Conservation (phyloP, 2,113 vertebrate genomes). For the Dipodomys merriami region DNA sequence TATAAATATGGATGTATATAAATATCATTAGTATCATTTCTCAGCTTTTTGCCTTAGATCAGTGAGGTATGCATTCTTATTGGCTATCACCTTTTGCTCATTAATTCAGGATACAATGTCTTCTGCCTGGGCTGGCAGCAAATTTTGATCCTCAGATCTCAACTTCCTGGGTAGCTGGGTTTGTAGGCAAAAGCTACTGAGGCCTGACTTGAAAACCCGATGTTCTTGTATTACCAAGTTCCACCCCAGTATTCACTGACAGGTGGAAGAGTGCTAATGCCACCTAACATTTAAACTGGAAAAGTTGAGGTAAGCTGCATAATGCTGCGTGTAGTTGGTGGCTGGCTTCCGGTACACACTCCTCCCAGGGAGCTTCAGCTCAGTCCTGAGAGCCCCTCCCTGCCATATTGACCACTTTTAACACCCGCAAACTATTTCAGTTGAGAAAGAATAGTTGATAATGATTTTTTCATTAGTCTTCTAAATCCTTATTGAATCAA, state of each 20-base stretch:
- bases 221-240: not conserved
- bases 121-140: no score
- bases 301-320: not conserved
- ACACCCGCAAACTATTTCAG: slow-evolving; percentile 55
- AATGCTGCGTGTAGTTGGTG: no score
- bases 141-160: no score
- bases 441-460: slow-evolving; percentile 38
- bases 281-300: not conserved
- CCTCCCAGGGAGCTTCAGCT: not conserved
- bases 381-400: not conserved
- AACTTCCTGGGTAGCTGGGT: no score
- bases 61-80: no score
- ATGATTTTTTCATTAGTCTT: slow-evolving; percentile 58
- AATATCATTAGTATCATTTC: no score
- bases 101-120: no score
- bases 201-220: no score
- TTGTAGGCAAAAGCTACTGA: no score
- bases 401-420: not conserved
- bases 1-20: no score
- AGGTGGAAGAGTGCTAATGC: not conserved
- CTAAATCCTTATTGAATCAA: slow-evolving; percentile 58
- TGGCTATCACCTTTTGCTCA: no score
- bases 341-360: not conserved
- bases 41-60: no score
- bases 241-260: not conserved